phyloP scores from a whole-genome alignment of 2,113 vertebrate genomes.

The Daubentonia madagascariensis region DNA sequence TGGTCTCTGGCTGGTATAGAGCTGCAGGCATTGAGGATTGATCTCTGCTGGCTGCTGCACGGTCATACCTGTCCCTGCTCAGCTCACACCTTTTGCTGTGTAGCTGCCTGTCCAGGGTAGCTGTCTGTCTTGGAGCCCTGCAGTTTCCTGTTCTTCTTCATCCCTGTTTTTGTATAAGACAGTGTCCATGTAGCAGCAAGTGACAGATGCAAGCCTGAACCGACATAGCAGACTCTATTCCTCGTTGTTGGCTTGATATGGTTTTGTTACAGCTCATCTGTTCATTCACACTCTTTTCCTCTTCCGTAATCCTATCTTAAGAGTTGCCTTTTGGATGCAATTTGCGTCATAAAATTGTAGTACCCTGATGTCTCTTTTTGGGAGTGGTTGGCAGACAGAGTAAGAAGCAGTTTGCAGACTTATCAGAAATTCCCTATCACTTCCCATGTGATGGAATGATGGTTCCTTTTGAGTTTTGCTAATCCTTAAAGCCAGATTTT shows the following conservation, averaged over 20 bases:
- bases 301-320: neutral
- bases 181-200: neutral
- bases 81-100: rapidly evolving
- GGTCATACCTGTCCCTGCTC: rapidly evolving
- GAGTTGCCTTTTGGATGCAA: neutral
- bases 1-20: neutral
- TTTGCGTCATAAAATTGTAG: neutral
- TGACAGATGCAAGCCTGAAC: neutral
- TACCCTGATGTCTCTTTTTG: neutral
- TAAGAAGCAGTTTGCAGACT: neutral
- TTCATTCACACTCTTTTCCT: neutral
- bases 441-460: neutral
- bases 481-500: neutral
- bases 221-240: rapidly evolving
- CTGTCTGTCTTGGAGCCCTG: neutral
- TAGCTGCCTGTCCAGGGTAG: neutral
- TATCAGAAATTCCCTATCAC: neutral
- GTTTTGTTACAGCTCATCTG: neutral
- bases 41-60: neutral
- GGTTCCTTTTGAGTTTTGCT: neutral
- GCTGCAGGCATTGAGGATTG: neutral
- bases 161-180: neutral
- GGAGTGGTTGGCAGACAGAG: constrained; percentile 2
- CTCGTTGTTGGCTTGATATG: rapidly evolving
- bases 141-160: neutral